phyloP scores from a whole-genome alignment of 1,140 invertebrate genomes.

The Apis florea region DNA sequence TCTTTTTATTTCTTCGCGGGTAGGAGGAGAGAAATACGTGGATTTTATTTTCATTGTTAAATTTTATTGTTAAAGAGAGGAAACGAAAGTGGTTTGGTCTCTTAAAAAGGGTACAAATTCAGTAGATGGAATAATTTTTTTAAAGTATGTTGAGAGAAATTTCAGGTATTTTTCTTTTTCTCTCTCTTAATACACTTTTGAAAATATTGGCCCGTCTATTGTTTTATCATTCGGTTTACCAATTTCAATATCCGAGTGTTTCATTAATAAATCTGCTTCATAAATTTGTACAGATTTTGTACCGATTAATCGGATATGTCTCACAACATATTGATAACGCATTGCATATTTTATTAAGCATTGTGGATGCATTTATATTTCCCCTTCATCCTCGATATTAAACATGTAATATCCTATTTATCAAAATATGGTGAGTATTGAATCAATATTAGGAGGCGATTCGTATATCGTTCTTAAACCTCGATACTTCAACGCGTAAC shows the following conservation, averaged over 20 bases:
- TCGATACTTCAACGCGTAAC: too few relatives aligned
- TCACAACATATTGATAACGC: background rate
- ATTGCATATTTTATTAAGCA: conserved; percentile 23
- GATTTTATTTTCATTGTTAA: too few relatives aligned
- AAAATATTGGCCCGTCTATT: background rate
- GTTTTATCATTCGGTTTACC: conserved; percentile 13
- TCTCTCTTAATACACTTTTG: too few relatives aligned
- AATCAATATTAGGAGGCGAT: background rate
- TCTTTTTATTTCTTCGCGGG: background rate
- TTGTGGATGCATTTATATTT: background rate
- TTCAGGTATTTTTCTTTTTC: too few relatives aligned
- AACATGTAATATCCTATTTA: conserved; percentile 1
- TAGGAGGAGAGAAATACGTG: background rate
- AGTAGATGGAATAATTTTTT: too few relatives aligned
- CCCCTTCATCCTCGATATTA: background rate
- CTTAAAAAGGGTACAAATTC: too few relatives aligned
- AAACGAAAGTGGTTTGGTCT: too few relatives aligned
- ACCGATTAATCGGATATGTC: background rate
- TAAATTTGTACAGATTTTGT: background rate
- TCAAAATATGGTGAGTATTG: background rate
- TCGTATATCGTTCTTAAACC: background rate
- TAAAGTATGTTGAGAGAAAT: too few relatives aligned
- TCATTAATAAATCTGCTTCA: background rate
- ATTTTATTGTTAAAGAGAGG: too few relatives aligned
- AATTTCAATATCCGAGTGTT: background rate